Evolutionary conservation across 2,113 vertebrate species (phyloP).

Genomic region (Rhadina sibilatrix): DNA sequence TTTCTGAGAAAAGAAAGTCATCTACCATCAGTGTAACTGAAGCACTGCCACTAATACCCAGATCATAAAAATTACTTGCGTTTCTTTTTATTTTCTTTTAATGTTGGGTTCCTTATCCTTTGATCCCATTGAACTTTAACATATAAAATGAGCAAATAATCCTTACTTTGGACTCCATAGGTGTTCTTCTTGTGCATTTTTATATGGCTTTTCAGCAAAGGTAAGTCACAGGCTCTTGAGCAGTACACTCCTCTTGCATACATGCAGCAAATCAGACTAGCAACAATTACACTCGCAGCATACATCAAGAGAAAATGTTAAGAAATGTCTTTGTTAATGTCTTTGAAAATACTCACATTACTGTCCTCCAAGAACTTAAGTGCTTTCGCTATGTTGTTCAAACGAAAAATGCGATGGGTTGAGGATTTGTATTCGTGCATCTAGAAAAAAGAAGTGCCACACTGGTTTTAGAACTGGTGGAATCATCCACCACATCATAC

Average conservation of each 20-base stretch:
- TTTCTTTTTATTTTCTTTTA: conserved; percentile 53
- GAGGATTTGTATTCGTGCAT: conserved; percentile 92
- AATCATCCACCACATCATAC: background rate
- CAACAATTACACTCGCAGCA: background rate
- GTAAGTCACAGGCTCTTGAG: background rate
- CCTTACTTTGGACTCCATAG: background rate
- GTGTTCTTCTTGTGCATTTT: background rate
- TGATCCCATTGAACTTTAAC: conserved; percentile 54
- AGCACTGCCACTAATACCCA: background rate
- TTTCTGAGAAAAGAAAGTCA: background rate
- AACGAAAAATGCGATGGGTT: conserved; percentile 92
- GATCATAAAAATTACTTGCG: background rate
- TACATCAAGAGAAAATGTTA: background rate
- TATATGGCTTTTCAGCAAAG: conserved; percentile 14
- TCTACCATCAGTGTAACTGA: background rate
- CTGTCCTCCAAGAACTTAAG: conserved; percentile 93
- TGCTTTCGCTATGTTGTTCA: conserved; percentile 98
- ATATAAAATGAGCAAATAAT: conserved; percentile 27
- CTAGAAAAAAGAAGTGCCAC: conserved; percentile 68
- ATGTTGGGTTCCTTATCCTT: conserved; percentile 36
- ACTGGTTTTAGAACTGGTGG: background rate
- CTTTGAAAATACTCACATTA: conserved; percentile 82
- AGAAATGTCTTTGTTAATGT: no score
- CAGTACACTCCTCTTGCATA: background rate
- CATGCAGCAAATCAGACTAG: background rate